Evolutionary conservation across 2,797 vertebrate genomes (phyloP).

Genomic region (Manis javanica): DNA sequence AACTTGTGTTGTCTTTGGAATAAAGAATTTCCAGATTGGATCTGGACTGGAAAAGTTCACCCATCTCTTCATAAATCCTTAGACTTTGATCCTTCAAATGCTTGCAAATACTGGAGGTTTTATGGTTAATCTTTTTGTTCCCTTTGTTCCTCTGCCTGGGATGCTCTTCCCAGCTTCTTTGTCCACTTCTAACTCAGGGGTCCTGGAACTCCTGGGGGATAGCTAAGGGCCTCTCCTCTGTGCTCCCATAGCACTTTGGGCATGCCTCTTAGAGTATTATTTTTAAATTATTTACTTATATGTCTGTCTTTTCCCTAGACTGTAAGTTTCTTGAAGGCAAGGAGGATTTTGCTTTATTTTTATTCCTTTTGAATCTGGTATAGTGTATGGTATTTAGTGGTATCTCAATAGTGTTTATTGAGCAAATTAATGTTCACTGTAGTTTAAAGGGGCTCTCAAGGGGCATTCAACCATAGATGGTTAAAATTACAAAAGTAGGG

Average conservation of each 20-base stretch:
- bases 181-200: background rate
- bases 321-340: background rate
- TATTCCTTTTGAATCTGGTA: background rate
- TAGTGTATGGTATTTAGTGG: background rate
- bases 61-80: background rate
- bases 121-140: background rate
- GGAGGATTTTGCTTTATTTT: background rate
- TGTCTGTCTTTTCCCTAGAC: background rate
- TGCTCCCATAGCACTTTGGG: background rate
- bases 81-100: background rate
- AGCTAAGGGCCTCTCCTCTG: background rate
- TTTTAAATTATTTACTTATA: background rate
- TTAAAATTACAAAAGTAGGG: slow-evolving; percentile 12
- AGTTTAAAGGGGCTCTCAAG: background rate
- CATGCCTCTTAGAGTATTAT: background rate
- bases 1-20: background rate
- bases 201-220: background rate
- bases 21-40: background rate
- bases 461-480: background rate
- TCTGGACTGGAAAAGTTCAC: background rate
- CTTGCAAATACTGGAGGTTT: background rate
- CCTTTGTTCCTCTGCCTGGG: background rate
- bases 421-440: background rate
- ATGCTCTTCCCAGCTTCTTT: background rate
- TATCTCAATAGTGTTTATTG: background rate